A percentile compares a stretch with the other conserved stretches of the same genome.
Conservation (phyloP, 53 echinoderm and acorn worm species). For the Echinometra lucunter region DNA sequence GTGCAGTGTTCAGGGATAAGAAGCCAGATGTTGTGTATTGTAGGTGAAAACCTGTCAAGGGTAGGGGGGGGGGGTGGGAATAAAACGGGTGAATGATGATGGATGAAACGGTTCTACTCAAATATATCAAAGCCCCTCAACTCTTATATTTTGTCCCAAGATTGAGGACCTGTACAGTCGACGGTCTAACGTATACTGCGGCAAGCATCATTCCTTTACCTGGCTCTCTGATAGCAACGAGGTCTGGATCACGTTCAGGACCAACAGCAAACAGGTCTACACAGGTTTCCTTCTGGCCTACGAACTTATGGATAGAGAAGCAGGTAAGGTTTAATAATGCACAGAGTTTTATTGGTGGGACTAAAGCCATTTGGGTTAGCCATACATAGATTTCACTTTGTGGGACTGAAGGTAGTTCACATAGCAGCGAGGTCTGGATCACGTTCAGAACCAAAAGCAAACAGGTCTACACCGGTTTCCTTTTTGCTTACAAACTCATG, state of each 20-base stretch:
- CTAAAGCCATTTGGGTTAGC: too few species aligned
- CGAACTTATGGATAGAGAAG: conserved; percentile 73
- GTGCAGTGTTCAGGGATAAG: too few species aligned
- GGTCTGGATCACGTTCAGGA: conserved; percentile 70
- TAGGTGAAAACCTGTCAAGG: too few species aligned
- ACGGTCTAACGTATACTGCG: conserved; percentile 72
- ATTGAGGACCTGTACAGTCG: conserved; percentile 77
- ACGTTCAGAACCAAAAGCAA: conserved; percentile 68
- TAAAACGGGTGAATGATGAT: too few species aligned
- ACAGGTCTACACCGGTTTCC: conserved; percentile 76
- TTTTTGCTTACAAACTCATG: conserved; percentile 76
- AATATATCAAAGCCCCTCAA: too few species aligned
- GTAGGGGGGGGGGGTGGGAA: too few species aligned
- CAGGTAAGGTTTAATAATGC: conserved; percentile 44
- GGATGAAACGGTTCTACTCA: too few species aligned
- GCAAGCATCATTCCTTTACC: conserved; percentile 69
- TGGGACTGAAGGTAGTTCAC: too few species aligned
- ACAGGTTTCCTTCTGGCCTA: conserved; percentile 79
- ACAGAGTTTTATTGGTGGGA: not conserved
- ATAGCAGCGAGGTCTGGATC: conserved; percentile 62
- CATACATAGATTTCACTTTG: too few species aligned
- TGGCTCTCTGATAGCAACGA: conserved; percentile 81
- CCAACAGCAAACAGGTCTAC: conserved; percentile 70
- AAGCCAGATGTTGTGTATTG: too few species aligned
- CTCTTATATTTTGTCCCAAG: conserved; percentile 19